Base-by-base conservation (phyloP, 2,113 vertebrate species). In the Leptodactylus fuscus region DNA sequence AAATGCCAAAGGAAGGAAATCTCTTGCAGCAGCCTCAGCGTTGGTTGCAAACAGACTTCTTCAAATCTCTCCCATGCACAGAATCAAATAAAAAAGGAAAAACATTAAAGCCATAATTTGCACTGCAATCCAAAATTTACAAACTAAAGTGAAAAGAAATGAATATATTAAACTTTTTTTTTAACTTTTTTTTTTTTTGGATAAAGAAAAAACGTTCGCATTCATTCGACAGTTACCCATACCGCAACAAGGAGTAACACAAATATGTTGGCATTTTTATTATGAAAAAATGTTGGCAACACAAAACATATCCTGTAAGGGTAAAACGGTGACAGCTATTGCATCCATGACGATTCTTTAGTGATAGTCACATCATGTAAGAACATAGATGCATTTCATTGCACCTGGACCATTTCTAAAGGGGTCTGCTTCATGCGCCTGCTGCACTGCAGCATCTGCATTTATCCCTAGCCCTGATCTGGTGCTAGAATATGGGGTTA, bases 21-120 rank as follows among this genome's bases (percentile, higher is more conserved):
- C 88, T 89, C 91, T 90, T 91, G 85, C 88, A 91, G 90, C 91
- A 92, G 88, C 90, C 91, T 91, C 93, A 93, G 93, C 92, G 91
- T 92, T 89, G 88, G 91, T 89, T 93, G 92, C 90, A 94, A 92
- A 92, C 89, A 85, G 89, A 91, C 91, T 92, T 91, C 90, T 92
- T 91, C 88, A 88, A 85, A 92, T 90, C 87, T 94, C 92, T 94
- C 94, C 94, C 96, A 96, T 96, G 96, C 94, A 60, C 55, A 94
- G 90, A 96, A 95, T 91, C 93, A 90, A 91, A 92, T 93, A 92
- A 96, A 93, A 95, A 93, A 93, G 87, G 93, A 69, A 51, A 95
- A 95, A 93, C 89, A 87, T 87, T 51, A 76, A 76, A 49, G 15
- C 73, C 83, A 89, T 90, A 91, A 88, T 89, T 91, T 91, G 93